Conservation (phyloP, 2,888 invertebrate genomes). For the Synergus itoensis region DNA sequence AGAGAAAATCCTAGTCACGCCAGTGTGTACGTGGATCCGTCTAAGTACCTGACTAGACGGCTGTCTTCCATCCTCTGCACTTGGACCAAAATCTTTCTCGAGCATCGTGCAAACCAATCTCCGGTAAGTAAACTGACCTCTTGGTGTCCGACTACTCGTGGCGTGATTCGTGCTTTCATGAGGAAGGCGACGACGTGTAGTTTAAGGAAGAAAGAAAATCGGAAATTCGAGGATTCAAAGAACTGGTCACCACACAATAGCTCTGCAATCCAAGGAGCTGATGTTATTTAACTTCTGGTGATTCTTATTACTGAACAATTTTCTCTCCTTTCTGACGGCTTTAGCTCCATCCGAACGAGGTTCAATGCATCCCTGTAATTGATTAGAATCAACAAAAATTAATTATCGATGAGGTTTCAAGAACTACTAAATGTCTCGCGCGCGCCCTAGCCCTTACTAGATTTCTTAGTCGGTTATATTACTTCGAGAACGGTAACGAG, state of each 20-base stretch:
- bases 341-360: no score
- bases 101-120: slow-evolving; percentile 20
- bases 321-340: no score
- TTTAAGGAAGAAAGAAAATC: slow-evolving; percentile 9
- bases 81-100: slow-evolving; percentile 20
- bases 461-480: no score
- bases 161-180: slow-evolving; percentile 21
- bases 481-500: no score
- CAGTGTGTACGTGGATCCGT: neutral
- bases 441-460: no score
- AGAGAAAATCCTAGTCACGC: neutral
- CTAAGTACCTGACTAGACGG: slow-evolving; percentile 13
- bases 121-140: slow-evolving; percentile 34
- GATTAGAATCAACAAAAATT: no score
- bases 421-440: no score
- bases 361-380: no score
- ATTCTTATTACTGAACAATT: no score
- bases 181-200: slow-evolving; percentile 9
- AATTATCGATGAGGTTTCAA: neutral
- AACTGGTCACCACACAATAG: neutral
- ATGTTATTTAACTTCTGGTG: slow-evolving; percentile 7
- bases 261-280: neutral
- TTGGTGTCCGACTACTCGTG: neutral
- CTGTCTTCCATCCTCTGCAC: slow-evolving; percentile 21
- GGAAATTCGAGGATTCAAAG: neutral